Evolutionary conservation across 1,140 invertebrate genomes (phyloP), one percentile per base, ranked within the genome.

Genomic region (Drosophila takahashii): DNA sequence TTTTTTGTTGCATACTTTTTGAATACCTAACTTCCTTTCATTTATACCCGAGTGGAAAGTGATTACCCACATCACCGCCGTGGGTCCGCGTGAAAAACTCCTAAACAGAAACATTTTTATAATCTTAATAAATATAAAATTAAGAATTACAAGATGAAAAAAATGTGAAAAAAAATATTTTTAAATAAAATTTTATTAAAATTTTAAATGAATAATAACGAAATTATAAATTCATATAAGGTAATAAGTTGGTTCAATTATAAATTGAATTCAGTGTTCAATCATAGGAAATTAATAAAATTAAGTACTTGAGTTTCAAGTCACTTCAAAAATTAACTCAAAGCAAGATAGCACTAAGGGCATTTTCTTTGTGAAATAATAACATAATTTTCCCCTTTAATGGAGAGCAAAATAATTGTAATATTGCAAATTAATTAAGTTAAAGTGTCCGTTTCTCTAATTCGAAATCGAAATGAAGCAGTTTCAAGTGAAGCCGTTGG

Each of bases 401-500:
- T 34, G 11, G n/a, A 15, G 22, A n/a, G 6, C 44, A 13, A n/a
- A 27, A 27, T 47, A 27, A 13, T 7, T 27, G 4, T 44, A 7
- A n/a, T 27, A 27, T n/a, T 27, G 22, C 18, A 3, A 47, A n/a
- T n/a, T n/a, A 5, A 47, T 45, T 27, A 13, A 26, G 5, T 47
- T 45, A 45, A 27, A n/a, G 45, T 47, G 45, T 47, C 45, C 45
- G n/a, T 6, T 26, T 27, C 22, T 51, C 15, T 6, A 5, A 11
- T 10, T 59, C 32, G 8, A 16, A 29, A 29, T 32, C 13, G 13
- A 22, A 56, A 7, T 9, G n/a, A 48, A 15, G n/a, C 22, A 13
- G 6, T 47, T 59, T 9, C 34, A 37, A 37, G 58, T 61, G 34
- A 37, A 32, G 57, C 34, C 36, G 13, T 41, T 61, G 56, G 36